Conservation (phyloP, 2,888 invertebrate genomes). For the Nemoura dubitans region DNA sequence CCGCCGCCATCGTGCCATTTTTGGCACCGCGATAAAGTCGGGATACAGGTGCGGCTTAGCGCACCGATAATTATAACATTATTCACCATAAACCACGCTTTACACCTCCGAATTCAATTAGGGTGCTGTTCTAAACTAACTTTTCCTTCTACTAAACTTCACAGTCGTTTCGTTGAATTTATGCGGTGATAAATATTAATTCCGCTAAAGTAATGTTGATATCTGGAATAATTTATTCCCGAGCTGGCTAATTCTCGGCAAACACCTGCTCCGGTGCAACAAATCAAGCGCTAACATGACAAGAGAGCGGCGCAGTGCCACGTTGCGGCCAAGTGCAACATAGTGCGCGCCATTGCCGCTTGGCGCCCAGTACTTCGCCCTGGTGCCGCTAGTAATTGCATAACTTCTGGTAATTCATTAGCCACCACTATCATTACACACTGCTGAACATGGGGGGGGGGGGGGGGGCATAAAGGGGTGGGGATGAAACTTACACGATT, state of each 20-base stretch:
- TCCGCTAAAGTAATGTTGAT: constrained; percentile 41
- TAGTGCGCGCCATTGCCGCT: neutral
- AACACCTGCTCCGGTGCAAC: constrained; percentile 37
- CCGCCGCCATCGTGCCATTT: neutral
- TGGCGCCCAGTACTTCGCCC: neutral
- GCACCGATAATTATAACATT: constrained; percentile 41
- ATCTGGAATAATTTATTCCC: constrained; percentile 42
- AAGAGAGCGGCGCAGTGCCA: neutral
- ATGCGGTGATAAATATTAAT: constrained; percentile 41
- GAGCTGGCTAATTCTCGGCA: constrained; percentile 14
- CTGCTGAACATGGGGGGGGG: neutral
- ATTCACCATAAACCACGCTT: constrained; percentile 41
- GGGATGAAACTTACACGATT: neutral
- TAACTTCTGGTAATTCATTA: constrained; percentile 10
- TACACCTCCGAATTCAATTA: constrained; percentile 39
- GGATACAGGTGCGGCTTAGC: constrained; percentile 36
- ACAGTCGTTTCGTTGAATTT: constrained; percentile 34
- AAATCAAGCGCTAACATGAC: constrained; percentile 30
- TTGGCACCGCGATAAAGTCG: constrained; percentile 23
- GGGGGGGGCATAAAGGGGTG: neutral
- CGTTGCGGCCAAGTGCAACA: constrained; percentile 16
- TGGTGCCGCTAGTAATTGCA: constrained; percentile 9
- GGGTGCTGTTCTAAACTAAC: constrained; percentile 39
- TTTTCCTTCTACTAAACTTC: constrained; percentile 37
- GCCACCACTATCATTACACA: neutral